Evolutionary conservation across 1,140 invertebrate species (phyloP).

Genomic region (Colletes latitarsis): DNA sequence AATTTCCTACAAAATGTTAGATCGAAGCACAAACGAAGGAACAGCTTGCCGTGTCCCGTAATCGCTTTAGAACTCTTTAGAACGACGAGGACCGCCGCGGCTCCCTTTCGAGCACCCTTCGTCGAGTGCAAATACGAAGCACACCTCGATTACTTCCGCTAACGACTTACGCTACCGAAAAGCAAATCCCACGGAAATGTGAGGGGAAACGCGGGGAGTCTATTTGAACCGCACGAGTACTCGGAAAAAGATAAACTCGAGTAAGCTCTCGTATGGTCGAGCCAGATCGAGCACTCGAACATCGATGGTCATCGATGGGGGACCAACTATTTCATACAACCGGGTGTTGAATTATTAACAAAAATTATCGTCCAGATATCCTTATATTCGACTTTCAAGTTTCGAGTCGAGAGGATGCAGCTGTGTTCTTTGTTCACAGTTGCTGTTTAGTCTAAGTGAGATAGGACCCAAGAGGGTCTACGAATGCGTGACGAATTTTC

Average conservation of each 20-base stretch:
- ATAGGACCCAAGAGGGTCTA: no score
- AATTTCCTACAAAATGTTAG: no score
- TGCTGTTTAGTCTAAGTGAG: no score
- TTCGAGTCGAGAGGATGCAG: no score
- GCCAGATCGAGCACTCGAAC: not conserved
- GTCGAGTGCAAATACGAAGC: constrained; percentile 33
- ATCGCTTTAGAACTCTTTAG: constrained; percentile 32
- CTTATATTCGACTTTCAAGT: no score
- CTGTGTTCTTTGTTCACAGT: no score
- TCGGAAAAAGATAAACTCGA: not conserved
- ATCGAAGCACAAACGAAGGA: not conserved
- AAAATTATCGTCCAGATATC: no score
- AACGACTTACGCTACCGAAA: constrained; percentile 40
- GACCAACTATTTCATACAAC: no score
- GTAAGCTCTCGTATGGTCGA: not conserved
- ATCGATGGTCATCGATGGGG: no score
- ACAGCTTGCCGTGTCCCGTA: not conserved
- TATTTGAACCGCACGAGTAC: constrained; percentile 13
- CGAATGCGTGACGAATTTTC: no score
- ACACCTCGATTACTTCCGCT: constrained; percentile 46
- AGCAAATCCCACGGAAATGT: constrained; percentile 17
- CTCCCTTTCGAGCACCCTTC: constrained; percentile 41
- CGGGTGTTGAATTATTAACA: no score
- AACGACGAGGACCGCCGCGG: not conserved
- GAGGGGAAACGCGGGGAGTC: not conserved